Base-by-base conservation (phyloP, 2,888 invertebrate species). In the Dexiosoma caninum region DNA sequence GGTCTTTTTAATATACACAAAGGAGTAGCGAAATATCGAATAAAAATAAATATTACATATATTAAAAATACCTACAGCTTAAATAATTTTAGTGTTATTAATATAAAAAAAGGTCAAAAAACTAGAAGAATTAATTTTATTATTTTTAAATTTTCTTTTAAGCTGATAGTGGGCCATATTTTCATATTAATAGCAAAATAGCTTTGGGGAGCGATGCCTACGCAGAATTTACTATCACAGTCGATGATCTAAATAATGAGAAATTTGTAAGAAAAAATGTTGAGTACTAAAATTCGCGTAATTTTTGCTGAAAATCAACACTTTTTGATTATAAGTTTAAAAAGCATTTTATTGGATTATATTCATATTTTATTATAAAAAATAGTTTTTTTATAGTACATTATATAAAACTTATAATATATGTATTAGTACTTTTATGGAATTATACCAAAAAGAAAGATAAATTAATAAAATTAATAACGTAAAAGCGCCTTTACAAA, bases 141-240 rank as follows among this genome's bases (percentile, higher is more conserved):
- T 35, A 27, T 10, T 69, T 35, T 19, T 9, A 0, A 32, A 21
- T 14, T n/a, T 60, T 7, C 27, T 16, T 85, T 74, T 76, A 55
- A 72, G 88, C 80, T 53, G 84, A 85, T 78, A 86, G 83, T 77
- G 90, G 91, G 6, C 91, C 91, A 6, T 91, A 89, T 81, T 86
- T 90, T 81, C 88, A 87, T 62, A 86, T 91, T 2, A 85, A 86
- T 71, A 60, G 83, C 8, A 35, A 82, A 9, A 79, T 85, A 14
- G 82, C 82, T 1, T 70, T 84, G 3, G 83, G 79, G 0, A 59
- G 74, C 2, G 88, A 90, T 82, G 83, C 88, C 64, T 82, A 88
- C 3, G 81, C 87, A 16, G 85, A 89, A 67, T 81, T 89, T 23
- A 86, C 86, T 9, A 84, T 85, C 3, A 85, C 88, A 3, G 83